Evolutionary conservation across 1,140 invertebrate species (phyloP).

Genomic region (Theocolax elegans): DNA sequence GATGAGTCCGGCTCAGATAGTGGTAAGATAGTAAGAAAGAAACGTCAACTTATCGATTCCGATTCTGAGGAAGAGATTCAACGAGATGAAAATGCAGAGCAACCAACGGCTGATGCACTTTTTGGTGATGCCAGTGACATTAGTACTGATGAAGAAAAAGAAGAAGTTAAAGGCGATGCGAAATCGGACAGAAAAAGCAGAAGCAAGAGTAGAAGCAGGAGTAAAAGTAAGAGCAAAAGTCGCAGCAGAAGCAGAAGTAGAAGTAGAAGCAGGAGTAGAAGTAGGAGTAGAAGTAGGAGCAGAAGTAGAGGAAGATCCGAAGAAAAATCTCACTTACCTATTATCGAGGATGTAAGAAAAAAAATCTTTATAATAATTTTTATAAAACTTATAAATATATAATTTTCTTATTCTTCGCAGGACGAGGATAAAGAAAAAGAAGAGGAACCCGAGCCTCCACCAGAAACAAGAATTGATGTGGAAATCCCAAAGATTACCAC

Average conservation of each 20-base stretch:
- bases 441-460: constrained; percentile 80
- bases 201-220: constrained; percentile 58
- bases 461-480: constrained; percentile 95
- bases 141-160: constrained; percentile 72
- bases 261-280: constrained; percentile 56
- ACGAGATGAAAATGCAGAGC: constrained; percentile 60
- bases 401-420: constrained; percentile 44
- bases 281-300: constrained; percentile 54
- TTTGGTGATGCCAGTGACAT: constrained; percentile 96
- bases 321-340: constrained; percentile 52
- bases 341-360: constrained; percentile 66
- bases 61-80: constrained; percentile 64
- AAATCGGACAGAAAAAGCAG: constrained; percentile 59
- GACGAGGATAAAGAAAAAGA: constrained; percentile 75
- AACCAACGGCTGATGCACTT: constrained; percentile 81
- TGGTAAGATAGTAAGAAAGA: constrained; percentile 54
- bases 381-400: background rate
- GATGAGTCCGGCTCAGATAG: constrained; percentile 57
- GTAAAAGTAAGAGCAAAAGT: constrained; percentile 55
- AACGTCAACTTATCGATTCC: constrained; percentile 64
- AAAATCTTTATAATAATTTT: background rate
- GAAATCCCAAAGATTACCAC: constrained; percentile 96
- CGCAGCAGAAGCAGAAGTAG: constrained; percentile 55
- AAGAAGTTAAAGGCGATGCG: constrained; percentile 53
- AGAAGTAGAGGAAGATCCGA: constrained; percentile 57